Percentiles rank a stretch among this genome's conserved stretches.
phyloP scores from a whole-genome alignment of 2,113 vertebrate species.

The Odocoileus virginianus region DNA sequence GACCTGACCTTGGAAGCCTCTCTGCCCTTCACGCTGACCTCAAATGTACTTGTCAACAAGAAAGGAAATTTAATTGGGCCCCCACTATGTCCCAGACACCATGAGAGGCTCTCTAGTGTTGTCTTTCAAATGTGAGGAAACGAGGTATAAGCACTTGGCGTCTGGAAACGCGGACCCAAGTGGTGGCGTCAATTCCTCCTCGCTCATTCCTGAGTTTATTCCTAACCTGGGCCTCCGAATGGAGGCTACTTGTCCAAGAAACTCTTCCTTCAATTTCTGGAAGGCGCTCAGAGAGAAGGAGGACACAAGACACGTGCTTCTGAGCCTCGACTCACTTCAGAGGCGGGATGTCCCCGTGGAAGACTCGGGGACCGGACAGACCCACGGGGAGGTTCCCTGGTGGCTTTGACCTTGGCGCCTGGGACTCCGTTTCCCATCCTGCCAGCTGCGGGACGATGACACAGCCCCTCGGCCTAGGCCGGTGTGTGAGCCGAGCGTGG shows the following conservation, averaged over 20 bases:
- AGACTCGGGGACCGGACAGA: not conserved
- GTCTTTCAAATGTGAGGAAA: not conserved
- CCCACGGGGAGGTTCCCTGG: not conserved
- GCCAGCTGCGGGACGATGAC: not conserved
- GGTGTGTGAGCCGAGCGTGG: not conserved
- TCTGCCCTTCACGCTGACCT: not conserved
- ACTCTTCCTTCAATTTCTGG: not conserved
- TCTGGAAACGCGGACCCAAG: not conserved
- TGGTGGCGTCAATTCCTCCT: not conserved
- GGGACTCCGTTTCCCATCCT: not conserved
- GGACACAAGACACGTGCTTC: not conserved
- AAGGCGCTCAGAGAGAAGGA: not conserved
- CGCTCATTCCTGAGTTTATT: not conserved
- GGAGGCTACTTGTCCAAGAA: not conserved
- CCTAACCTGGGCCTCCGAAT: not conserved
- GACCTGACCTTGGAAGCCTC: constrained; percentile 56
- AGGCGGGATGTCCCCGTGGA: not conserved
- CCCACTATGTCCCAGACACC: not conserved
- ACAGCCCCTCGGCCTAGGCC: not conserved
- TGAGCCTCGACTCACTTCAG: not conserved
- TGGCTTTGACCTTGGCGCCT: constrained; percentile 59
- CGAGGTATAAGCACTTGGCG: not conserved
- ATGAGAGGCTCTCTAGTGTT: not conserved
- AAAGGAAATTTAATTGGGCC: not conserved
- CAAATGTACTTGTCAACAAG: not conserved